Evolutionary conservation across 1,140 invertebrate genomes (phyloP), one percentile per base, ranked within the genome.

Genomic region (Atopsyche davidsoni): DNA sequence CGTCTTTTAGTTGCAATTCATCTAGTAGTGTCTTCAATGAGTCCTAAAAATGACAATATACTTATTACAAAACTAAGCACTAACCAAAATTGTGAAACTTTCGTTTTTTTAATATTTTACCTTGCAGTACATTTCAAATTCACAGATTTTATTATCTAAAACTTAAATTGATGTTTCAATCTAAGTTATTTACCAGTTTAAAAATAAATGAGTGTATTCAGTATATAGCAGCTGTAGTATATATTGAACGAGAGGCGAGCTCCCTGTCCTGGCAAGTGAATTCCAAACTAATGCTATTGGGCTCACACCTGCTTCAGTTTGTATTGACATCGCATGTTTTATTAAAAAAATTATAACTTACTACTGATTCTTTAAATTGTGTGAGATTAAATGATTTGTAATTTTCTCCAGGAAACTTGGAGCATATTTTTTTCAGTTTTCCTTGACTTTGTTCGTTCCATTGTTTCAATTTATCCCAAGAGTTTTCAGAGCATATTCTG

Each of bases 1-100:
- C 55, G 38, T 58, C 55, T 24, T 58, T 58, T 24, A 53, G 51
- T 17, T 53, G 51, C 18, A 58, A 32, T 19, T 51, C 55, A 25
- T 58, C 55, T 14, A 58, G 32, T 7, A 58, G 48, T 13, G 11
- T 24, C 35, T 49, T 51, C 16, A 58, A 36, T 2, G 40, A 47
- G 2, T 11, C 23, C 55, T 58, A 24, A n/a, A 46, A 53, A 28
- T 34, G 6, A 44, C 44, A 23, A 45, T 13, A 36, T 14, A 41
- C 14, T 4, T 38, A 38, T 11, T 10, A 38, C n/a, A 28, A 28
- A 28, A 7, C n/a, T 28, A 28, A 28, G 25, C 25, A 28, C 7
- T 28, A 28, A 7, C 7, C 7, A n/a, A 28, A 28, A 28, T 28
- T 7, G n/a, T 28, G n/a, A n/a, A n/a, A n/a, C n/a, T n/a, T n/a